These are phyloP conservation scores for Sinelater perroti DNA, from an alignment of 2,888 invertebrate genomes.

Conservation along the genomic window DNA sequence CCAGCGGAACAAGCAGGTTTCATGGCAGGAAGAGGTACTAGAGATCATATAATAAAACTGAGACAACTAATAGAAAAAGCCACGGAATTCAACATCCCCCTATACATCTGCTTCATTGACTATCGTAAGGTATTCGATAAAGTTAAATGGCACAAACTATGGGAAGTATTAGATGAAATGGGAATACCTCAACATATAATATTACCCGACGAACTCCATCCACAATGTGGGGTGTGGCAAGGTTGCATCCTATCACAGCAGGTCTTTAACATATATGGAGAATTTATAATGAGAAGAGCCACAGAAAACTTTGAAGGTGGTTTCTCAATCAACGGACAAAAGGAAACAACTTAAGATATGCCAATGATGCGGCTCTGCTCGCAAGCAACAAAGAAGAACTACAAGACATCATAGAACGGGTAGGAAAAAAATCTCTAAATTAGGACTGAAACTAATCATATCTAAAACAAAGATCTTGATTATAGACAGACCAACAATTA, in stretches of 20 bases:
- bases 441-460: no score
- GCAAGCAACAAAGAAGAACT: background rate
- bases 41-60: conserved; percentile 16
- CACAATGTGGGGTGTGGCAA: conserved; percentile 5
- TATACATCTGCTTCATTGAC: background rate
- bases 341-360: conserved; percentile 1
- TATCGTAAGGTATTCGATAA: conserved; percentile 2
- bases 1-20: conserved; percentile 18
- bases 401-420: no score
- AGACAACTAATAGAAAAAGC: conserved; percentile 6
- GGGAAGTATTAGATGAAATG: conserved; percentile 1
- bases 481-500: no score
- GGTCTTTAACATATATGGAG: conserved; percentile 8
- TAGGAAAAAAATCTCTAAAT: no score
- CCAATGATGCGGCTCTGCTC: conserved; percentile 1
- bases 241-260: conserved; percentile 1
- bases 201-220: background rate
- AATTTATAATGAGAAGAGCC: conserved; percentile 3
- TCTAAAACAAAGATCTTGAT: no score
- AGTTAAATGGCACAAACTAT: background rate
- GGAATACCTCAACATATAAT: no score
- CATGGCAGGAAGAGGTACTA: conserved; percentile 17
- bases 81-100: background rate
- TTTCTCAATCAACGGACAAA: background rate
- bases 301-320: conserved; percentile 3